These are phyloP conservation scores for Antennarius maculatus DNA, from an alignment of 2,797 vertebrate genomes.

Conservation along the genomic window DNA sequence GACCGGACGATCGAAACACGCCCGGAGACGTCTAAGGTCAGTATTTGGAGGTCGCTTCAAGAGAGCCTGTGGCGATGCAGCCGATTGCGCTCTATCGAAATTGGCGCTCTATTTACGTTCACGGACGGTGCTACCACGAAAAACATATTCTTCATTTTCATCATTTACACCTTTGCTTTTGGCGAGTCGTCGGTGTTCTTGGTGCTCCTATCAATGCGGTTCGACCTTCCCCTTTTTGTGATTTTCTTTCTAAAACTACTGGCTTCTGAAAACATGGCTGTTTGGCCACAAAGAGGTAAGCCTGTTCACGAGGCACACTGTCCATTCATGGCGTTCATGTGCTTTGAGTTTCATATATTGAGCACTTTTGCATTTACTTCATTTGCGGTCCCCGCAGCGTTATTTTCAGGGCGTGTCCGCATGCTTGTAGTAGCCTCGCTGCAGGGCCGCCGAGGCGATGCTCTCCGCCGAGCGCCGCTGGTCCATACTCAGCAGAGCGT, in stretches of 20 bases:
- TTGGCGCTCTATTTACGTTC: constrained; percentile 13
- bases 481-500: constrained; percentile 79
- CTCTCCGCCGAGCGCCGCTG: constrained; percentile 82
- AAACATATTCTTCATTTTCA: constrained; percentile 22
- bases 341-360: constrained; percentile 47
- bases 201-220: constrained; percentile 37
- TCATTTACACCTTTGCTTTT: constrained; percentile 23
- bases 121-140: constrained; percentile 10
- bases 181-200: constrained; percentile 45
- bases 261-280: constrained; percentile 66
- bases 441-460: constrained; percentile 77
- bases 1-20: constrained; percentile 38
- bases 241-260: constrained; percentile 63
- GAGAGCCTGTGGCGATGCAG: constrained; percentile 28
- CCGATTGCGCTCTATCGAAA: constrained; percentile 21
- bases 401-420: constrained; percentile 62
- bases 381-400: not conserved
- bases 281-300: constrained; percentile 67
- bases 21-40: constrained; percentile 58
- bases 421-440: constrained; percentile 79
- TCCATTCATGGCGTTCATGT: constrained; percentile 52
- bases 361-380: constrained; percentile 41
- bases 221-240: constrained; percentile 59
- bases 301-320: constrained; percentile 43
- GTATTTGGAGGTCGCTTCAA: constrained; percentile 46